Conservation (phyloP, 2,888 invertebrate species). For the Eilema griseolum region DNA sequence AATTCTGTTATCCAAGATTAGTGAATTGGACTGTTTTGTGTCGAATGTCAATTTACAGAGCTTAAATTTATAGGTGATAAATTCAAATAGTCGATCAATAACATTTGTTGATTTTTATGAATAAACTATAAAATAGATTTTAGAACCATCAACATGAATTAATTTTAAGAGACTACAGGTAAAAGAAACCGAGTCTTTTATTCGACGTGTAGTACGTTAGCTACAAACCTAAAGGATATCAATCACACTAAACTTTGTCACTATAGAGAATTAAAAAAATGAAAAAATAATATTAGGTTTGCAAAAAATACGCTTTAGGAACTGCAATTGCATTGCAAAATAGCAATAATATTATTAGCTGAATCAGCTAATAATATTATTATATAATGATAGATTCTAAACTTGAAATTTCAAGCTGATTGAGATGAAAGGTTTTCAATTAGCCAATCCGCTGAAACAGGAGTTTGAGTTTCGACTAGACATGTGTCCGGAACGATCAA, state of each 20-base stretch:
- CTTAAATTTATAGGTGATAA: neutral
- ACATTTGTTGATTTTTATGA: neutral
- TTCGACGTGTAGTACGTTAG: too few relatives aligned
- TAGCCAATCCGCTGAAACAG: conserved; percentile 63
- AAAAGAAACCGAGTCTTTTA: too few relatives aligned
- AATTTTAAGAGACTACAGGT: too few relatives aligned
- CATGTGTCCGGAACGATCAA: conserved; percentile 64
- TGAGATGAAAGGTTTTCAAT: conserved; percentile 67
- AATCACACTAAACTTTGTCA: too few relatives aligned
- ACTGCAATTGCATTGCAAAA: neutral
- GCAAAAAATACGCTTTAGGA: too few relatives aligned
- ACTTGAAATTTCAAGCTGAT: conserved; percentile 51
- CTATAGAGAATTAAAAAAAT: too few relatives aligned
- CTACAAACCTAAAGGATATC: too few relatives aligned
- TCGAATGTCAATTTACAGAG: neutral
- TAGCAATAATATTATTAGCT: too few relatives aligned
- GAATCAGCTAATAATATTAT: neutral
- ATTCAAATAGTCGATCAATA: neutral
- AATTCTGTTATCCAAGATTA: conserved; percentile 7
- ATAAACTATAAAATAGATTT: too few relatives aligned
- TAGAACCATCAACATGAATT: too few relatives aligned
- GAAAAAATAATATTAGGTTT: too few relatives aligned
- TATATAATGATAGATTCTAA: conserved; percentile 36
- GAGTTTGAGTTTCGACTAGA: conserved; percentile 60
- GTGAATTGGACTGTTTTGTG: neutral